Conservation (phyloP, 2,888 invertebrate species). For the Amphiduros pacificus region DNA sequence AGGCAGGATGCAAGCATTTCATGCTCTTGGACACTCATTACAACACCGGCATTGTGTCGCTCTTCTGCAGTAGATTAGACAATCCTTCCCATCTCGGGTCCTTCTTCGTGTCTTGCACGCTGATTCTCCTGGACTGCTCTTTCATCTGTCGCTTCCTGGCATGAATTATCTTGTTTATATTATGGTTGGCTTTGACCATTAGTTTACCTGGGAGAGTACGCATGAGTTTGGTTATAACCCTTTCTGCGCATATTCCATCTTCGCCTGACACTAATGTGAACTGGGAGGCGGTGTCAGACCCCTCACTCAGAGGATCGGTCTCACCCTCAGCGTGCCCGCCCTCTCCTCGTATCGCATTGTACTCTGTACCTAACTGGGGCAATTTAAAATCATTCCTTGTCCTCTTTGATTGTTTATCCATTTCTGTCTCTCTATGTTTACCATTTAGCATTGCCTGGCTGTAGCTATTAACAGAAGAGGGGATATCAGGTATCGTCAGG, state of each 20-base stretch:
- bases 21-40: too few relatives aligned
- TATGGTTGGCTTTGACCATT: slow-evolving; percentile 22
- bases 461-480: too few relatives aligned
- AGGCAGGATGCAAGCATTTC: too few relatives aligned
- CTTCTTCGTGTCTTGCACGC: not conserved
- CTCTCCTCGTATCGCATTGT: not conserved
- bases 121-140: not conserved
- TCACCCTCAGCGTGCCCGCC: not conserved
- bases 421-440: too few relatives aligned
- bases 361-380: too few relatives aligned
- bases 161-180: slow-evolving; percentile 7
- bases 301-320: not conserved
- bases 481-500: too few relatives aligned
- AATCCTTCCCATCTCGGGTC: slow-evolving; percentile 10
- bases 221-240: slow-evolving; percentile 11
- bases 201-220: slow-evolving; percentile 15
- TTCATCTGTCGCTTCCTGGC: slow-evolving; percentile 10
- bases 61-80: too few relatives aligned
- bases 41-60: too few relatives aligned
- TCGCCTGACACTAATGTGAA: not conserved
- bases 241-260: slow-evolving; percentile 4
- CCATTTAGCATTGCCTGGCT: not conserved
- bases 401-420: too few relatives aligned
- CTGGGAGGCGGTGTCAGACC: not conserved
- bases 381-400: too few relatives aligned